phyloP scores from a whole-genome alignment of 2,113 vertebrate species.

The Leptobrachium ailaonicum region DNA sequence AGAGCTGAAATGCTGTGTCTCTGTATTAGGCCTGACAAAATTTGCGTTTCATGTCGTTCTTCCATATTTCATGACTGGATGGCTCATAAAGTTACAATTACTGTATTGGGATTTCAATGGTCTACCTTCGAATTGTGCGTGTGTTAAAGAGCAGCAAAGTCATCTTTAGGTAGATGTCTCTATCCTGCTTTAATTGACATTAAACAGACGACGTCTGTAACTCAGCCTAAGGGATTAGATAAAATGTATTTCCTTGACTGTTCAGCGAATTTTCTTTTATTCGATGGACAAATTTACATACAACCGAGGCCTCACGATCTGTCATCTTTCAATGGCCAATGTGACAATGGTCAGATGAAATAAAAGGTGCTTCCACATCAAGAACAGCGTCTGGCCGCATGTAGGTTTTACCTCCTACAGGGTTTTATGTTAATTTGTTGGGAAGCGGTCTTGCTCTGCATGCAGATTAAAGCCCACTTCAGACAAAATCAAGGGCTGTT shows the following conservation, averaged over 20 bases:
- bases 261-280: constrained; percentile 69
- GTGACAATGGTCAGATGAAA: constrained; percentile 67
- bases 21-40: constrained; percentile 34
- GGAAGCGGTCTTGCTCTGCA: constrained; percentile 59
- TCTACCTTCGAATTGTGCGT: constrained; percentile 65
- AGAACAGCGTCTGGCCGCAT: constrained; percentile 64
- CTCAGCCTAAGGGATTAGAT: constrained; percentile 60
- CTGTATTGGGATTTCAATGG: constrained; percentile 67
- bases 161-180: constrained; percentile 71
- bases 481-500: constrained; percentile 55
- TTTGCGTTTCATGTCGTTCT: constrained; percentile 32
- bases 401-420: constrained; percentile 70
- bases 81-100: constrained; percentile 68
- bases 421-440: constrained; percentile 67
- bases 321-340: constrained; percentile 63
- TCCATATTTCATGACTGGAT: constrained; percentile 44
- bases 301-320: constrained; percentile 61
- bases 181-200: constrained; percentile 74
- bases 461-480: constrained; percentile 60
- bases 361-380: constrained; percentile 65
- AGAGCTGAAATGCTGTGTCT: constrained; percentile 1
- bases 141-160: constrained; percentile 64
- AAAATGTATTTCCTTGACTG: constrained; percentile 58
- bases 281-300: constrained; percentile 68
- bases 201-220: constrained; percentile 70